phyloP scores from a whole-genome alignment of 1,140 invertebrate genomes.

The Drosophila truncata region DNA sequence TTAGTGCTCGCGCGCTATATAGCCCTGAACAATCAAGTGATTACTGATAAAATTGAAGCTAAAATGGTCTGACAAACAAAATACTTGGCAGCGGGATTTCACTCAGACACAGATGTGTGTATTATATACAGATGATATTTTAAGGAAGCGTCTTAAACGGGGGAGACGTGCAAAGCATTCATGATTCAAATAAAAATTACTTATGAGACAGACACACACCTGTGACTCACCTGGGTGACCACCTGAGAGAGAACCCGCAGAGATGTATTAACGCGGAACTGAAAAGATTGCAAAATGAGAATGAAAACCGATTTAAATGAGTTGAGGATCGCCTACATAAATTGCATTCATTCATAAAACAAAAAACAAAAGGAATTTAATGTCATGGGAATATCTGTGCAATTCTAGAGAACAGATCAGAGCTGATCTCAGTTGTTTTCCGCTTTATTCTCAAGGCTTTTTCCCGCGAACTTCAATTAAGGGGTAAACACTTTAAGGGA shows the following conservation, averaged over 20 bases:
- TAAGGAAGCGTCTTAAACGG: slow-evolving; percentile 48
- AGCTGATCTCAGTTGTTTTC: slow-evolving; percentile 15
- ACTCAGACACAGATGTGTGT: slow-evolving; percentile 7
- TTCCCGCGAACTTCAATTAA: slow-evolving; percentile 26
- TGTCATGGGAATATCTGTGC: slow-evolving; percentile 24
- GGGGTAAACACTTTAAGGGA: slow-evolving; percentile 38
- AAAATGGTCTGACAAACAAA: slow-evolving; percentile 35
- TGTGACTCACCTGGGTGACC: slow-evolving; percentile 26
- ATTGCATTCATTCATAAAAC: slow-evolving; percentile 49
- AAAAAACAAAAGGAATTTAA: slow-evolving; percentile 27
- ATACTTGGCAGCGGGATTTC: slow-evolving; percentile 32
- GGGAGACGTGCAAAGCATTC: slow-evolving; percentile 34
- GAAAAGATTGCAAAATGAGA: slow-evolving; percentile 34
- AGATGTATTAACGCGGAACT: slow-evolving; percentile 60
- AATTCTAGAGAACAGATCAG: slow-evolving; percentile 21
- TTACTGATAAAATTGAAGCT: slow-evolving; percentile 57
- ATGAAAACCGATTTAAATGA: slow-evolving; percentile 28
- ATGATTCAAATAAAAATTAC: slow-evolving; percentile 48
- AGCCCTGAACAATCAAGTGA: slow-evolving; percentile 50
- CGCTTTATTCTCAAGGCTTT: slow-evolving; percentile 17
- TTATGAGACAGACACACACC: slow-evolving; percentile 23
- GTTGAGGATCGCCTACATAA: slow-evolving; percentile 35
- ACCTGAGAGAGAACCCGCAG: slow-evolving; percentile 25
- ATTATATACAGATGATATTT: slow-evolving; percentile 10
- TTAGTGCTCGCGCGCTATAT: slow-evolving; percentile 28